These are phyloP conservation scores for Anoplolepis gracilipes DNA, from an alignment of 1,140 invertebrate genomes.

Conservation along the genomic window DNA sequence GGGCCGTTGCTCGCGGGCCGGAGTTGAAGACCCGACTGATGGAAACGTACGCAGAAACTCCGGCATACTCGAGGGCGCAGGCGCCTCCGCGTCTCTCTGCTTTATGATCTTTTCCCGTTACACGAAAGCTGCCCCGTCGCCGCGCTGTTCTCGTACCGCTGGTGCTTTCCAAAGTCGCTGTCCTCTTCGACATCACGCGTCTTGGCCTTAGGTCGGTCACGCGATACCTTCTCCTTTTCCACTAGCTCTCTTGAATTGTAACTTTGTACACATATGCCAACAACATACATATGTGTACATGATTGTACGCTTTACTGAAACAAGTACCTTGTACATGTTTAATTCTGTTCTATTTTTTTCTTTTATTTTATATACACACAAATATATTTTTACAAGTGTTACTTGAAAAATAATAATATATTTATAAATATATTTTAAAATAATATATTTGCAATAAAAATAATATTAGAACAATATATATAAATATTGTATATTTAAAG, in stretches of 20 bases:
- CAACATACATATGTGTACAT: neutral
- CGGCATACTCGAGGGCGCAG: constrained; percentile 78
- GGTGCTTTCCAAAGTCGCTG: constrained; percentile 61
- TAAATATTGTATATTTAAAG: neutral
- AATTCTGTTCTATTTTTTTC: neutral
- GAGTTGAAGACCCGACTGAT: constrained; percentile 83
- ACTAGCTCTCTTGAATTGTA: constrained; percentile 4
- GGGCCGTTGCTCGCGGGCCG: constrained; percentile 81
- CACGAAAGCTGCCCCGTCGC: constrained; percentile 51
- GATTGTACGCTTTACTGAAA: constrained; percentile 3
- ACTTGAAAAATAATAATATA: too few relatives aligned
- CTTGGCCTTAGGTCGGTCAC: constrained; percentile 45
- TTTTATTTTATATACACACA: neutral
- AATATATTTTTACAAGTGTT: too few relatives aligned
- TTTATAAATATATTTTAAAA: too few relatives aligned
- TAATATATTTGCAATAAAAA: neutral
- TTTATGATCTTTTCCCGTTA: constrained; percentile 63
- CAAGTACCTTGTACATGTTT: neutral
- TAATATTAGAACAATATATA: neutral
- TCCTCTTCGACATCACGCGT: constrained; percentile 66
- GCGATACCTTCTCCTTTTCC: constrained; percentile 26
- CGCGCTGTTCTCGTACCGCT: constrained; percentile 24
- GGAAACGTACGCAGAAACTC: constrained; percentile 79
- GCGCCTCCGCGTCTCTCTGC: constrained; percentile 72
- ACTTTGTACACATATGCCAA: neutral